Evolutionary conservation across 2,888 invertebrate species (phyloP).

Genomic region (Lagria hirta): DNA sequence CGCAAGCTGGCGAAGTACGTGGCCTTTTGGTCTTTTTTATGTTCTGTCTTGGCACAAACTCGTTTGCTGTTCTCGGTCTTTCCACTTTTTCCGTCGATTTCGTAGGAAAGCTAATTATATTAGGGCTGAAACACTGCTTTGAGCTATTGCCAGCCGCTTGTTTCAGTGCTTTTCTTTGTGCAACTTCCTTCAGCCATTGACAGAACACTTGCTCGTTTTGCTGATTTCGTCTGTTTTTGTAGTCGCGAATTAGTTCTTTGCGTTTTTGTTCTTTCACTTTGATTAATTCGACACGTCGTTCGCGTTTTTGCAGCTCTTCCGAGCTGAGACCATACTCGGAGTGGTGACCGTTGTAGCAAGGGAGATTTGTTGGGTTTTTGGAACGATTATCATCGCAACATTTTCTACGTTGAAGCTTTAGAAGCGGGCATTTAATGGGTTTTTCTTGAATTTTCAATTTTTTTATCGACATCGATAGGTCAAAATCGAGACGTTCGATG

Average conservation of each 20-base stretch:
- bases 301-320: conserved; percentile 53
- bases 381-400: conserved; percentile 53
- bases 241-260: conserved; percentile 53
- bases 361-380: conserved; percentile 50
- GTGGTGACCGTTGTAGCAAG: conserved; percentile 57
- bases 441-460: conserved; percentile 47
- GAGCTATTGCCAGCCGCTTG: conserved; percentile 8
- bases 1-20: conserved; percentile 44
- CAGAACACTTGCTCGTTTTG: conserved; percentile 59
- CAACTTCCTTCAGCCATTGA: conserved; percentile 56
- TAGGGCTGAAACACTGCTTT: conserved; percentile 33
- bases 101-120: conserved; percentile 34
- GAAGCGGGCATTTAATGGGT: conserved; percentile 43
- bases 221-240: conserved; percentile 44
- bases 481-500: conserved; percentile 47
- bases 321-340: conserved; percentile 60
- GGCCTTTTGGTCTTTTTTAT: conserved; percentile 39
- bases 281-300: conserved; percentile 49
- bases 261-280: conserved; percentile 53
- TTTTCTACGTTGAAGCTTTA: conserved; percentile 48
- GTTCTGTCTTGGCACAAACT: conserved; percentile 36
- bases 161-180: conserved; percentile 36
- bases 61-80: conserved; percentile 47
- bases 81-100: conserved; percentile 30
- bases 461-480: conserved; percentile 45